These are phyloP conservation scores for Bombus confusus DNA, from an alignment of 1,140 invertebrate species.

Conservation along the genomic window DNA sequence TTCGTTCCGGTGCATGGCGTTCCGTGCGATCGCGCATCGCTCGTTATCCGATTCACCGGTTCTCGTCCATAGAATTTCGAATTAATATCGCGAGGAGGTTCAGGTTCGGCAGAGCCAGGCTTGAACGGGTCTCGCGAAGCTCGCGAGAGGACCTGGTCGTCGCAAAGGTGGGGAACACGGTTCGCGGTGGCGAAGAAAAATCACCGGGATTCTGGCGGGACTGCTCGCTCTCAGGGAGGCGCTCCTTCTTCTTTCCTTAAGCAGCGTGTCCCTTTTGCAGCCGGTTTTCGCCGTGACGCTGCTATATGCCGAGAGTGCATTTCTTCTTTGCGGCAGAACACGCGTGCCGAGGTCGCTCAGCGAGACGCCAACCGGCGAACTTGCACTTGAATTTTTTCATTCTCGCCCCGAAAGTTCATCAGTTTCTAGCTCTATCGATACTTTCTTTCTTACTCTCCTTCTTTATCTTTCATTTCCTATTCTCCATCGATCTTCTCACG, in stretches of 20 bases:
- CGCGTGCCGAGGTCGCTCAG: constrained; percentile 38
- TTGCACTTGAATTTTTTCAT: constrained; percentile 30
- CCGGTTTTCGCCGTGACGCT: constrained; percentile 48
- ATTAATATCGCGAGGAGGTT: constrained; percentile 5
- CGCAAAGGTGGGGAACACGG: constrained; percentile 9
- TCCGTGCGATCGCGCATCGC: constrained; percentile 24
- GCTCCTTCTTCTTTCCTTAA: constrained; percentile 48
- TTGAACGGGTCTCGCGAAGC: not conserved
- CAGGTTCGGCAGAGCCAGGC: not conserved
- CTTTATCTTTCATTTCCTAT: not conserved
- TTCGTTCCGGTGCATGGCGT: constrained; percentile 6
- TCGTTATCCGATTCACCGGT: constrained; percentile 30
- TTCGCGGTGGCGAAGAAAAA: constrained; percentile 33
- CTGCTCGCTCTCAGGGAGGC: not conserved
- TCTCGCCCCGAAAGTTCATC: not conserved
- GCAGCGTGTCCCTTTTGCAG: constrained; percentile 50
- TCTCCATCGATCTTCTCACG: no score
- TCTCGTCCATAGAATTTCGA: constrained; percentile 31
- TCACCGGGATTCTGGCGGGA: constrained; percentile 34
- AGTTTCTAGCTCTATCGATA: not conserved
- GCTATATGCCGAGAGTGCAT: constrained; percentile 13
- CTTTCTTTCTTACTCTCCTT: not conserved
- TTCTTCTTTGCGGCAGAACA: constrained; percentile 24
- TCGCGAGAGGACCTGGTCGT: not conserved
- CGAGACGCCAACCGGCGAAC: constrained; percentile 2